These are phyloP conservation scores for Vanessa tameamea DNA, from an alignment of 1,140 invertebrate genomes.

Conservation along the genomic window DNA sequence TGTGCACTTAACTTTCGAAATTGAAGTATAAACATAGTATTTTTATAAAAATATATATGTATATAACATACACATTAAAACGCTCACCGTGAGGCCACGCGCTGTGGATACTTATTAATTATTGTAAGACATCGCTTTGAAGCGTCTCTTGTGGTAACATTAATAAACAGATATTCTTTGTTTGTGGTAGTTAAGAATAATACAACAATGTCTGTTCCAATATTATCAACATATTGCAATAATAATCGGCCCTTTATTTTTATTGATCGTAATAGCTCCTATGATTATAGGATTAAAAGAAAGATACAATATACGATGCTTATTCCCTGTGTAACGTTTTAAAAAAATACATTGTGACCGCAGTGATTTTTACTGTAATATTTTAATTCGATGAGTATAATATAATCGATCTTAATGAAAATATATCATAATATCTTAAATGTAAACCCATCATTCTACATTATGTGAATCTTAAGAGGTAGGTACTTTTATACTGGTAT, in stretches of 20 bases:
- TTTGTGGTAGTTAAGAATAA: background rate
- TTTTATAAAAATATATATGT: too few relatives aligned
- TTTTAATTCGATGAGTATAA: too few relatives aligned
- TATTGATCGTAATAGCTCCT: background rate
- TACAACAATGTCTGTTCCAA: background rate
- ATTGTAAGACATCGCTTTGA: slow-evolving; percentile 19
- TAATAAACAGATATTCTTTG: slow-evolving; percentile 10
- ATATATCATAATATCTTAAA: too few relatives aligned
- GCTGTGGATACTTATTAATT: slow-evolving; percentile 6
- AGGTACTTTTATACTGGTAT: too few relatives aligned
- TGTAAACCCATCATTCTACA: too few relatives aligned
- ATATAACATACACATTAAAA: background rate
- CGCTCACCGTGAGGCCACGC: background rate
- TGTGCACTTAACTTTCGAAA: too few relatives aligned
- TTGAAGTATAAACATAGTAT: too few relatives aligned
- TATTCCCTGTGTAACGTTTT: too few relatives aligned
- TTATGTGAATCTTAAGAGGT: too few relatives aligned
- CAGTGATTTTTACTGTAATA: too few relatives aligned
- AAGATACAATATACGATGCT: background rate
- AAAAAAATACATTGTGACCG: too few relatives aligned
- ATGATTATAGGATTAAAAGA: background rate
- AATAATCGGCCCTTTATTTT: background rate
- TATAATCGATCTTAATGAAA: too few relatives aligned
- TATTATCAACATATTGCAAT: background rate
- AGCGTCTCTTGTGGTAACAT: slow-evolving; percentile 23